A percentile compares a stretch with the other conserved stretches of the same genome.
These are phyloP conservation scores for Carettochelys insculpta DNA, from an alignment of 2,113 vertebrate species.

Conservation along the genomic window DNA sequence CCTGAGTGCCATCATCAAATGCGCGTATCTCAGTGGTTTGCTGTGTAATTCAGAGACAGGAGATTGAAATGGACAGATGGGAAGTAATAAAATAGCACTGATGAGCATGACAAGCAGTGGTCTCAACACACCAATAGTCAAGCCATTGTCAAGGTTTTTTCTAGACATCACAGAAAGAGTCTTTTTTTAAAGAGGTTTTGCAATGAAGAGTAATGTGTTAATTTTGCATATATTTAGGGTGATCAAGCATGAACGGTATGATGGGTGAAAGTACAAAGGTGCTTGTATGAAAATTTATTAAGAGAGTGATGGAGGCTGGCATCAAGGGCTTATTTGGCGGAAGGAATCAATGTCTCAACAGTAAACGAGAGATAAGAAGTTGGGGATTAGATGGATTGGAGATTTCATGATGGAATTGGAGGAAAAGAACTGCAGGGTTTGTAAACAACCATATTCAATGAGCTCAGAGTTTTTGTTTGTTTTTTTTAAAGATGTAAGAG, in stretches of 20 bases:
- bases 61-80: neutral
- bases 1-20: no score
- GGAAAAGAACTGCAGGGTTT: neutral
- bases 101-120: neutral
- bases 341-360: neutral
- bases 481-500: no score
- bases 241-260: neutral
- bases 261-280: neutral
- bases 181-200: neutral
- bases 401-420: neutral
- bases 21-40: no score
- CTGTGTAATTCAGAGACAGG: neutral
- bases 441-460: neutral
- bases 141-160: neutral
- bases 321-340: neutral
- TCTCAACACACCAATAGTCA: neutral
- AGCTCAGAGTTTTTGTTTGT: no score
- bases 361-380: neutral
- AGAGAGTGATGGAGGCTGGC: neutral
- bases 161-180: neutral
- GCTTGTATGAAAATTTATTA: neutral
- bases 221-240: neutral
- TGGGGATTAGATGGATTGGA: neutral
- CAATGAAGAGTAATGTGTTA: neutral
- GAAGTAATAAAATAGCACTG: neutral